phyloP scores from a whole-genome alignment of 2,113 vertebrate genomes.

The Aptenodytes patagonicus region DNA sequence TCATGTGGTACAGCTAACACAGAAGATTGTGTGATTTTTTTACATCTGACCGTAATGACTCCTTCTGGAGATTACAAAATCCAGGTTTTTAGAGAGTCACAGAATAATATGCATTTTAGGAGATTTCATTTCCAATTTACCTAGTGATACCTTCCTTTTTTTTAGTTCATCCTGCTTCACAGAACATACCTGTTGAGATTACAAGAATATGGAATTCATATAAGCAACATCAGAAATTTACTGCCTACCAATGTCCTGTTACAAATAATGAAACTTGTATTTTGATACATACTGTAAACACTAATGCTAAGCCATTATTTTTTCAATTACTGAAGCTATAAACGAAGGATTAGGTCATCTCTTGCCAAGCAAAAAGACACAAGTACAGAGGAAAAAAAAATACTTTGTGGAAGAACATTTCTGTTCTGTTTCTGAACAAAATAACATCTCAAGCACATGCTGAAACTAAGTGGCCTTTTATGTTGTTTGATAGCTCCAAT shows the following conservation, averaged over 20 bases:
- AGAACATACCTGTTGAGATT: background rate
- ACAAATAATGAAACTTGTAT: background rate
- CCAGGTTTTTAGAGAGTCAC: background rate
- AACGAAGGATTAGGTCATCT: background rate
- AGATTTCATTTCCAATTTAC: background rate
- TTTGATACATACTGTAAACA: background rate
- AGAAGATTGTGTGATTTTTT: background rate
- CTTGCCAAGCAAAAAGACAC: background rate
- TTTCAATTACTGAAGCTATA: background rate
- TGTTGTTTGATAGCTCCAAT: background rate
- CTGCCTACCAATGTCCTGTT: background rate
- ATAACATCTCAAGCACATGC: background rate
- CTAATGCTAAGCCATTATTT: background rate
- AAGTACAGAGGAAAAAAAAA: background rate
- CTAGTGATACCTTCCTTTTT: background rate
- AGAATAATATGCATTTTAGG: background rate
- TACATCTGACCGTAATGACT: background rate
- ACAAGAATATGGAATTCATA: background rate
- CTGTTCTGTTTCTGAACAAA: conserved; percentile 11
- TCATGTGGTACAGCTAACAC: background rate
- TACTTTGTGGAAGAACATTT: background rate
- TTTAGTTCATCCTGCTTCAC: background rate
- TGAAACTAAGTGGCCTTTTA: background rate
- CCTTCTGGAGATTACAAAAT: background rate
- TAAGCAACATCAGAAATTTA: background rate